Evolutionary conservation across 2,888 invertebrate species (phyloP).

Genomic region (Tubulanus polymorphus): DNA sequence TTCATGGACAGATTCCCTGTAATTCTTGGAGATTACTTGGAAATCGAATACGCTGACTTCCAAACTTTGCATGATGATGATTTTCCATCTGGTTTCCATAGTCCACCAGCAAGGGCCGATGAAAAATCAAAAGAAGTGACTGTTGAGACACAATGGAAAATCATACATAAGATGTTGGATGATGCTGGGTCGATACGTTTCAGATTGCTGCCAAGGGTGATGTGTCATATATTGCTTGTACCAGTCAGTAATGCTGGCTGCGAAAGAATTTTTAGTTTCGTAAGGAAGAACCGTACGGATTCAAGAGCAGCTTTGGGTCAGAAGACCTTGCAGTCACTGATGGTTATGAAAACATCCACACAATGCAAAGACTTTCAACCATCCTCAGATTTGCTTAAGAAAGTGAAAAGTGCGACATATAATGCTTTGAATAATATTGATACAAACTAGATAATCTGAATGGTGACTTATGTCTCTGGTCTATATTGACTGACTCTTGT

Average conservation of each 20-base stretch:
- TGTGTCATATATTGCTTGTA: constrained; percentile 7
- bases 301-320: constrained; percentile 2
- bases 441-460: too few species aligned
- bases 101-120: too few species aligned
- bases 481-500: too few species aligned
- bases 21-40: too few species aligned
- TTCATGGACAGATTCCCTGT: too few species aligned
- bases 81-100: too few species aligned
- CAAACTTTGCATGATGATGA: too few species aligned
- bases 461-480: too few species aligned
- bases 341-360: not conserved
- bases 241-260: constrained; percentile 16
- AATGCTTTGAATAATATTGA: too few species aligned
- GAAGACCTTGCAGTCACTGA: not conserved
- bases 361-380: not conserved
- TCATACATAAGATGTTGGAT: constrained; percentile 8
- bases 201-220: not conserved
- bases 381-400: not conserved
- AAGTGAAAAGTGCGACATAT: not conserved
- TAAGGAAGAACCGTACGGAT: constrained; percentile 14
- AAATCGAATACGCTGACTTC: too few species aligned
- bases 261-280: constrained; percentile 13
- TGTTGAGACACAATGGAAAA: constrained; percentile 9
- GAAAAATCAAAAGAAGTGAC: too few species aligned
- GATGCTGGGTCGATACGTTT: constrained; percentile 4